Percentiles rank a stretch among this genome's conserved stretches.
These are phyloP conservation scores for Festucalex cinctus DNA, from an alignment of 2,113 vertebrate genomes.

Conservation along the genomic window DNA sequence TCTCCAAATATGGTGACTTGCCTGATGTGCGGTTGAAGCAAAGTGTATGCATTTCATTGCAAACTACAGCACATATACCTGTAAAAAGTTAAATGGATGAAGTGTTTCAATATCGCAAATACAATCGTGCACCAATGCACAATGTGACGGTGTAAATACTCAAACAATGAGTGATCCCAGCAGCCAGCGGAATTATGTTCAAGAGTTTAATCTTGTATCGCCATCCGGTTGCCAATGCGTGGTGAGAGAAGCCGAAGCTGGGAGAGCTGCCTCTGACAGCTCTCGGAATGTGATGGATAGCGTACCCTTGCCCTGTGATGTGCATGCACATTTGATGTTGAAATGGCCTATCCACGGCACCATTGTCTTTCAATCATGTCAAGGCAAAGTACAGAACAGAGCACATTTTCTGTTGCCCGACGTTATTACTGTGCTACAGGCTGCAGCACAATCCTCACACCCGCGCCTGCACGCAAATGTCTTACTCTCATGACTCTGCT, in stretches of 20 bases:
- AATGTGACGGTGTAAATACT: neutral
- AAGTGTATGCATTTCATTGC: neutral
- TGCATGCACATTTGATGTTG: conserved; percentile 75
- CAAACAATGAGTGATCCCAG: neutral
- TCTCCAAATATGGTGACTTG: neutral
- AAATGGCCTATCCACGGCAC: conserved; percentile 70
- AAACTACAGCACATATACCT: neutral
- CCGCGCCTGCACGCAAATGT: conserved; percentile 32
- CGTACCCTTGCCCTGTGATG: conserved; percentile 69
- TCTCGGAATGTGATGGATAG: conserved; percentile 73
- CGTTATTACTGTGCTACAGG: conserved; percentile 62
- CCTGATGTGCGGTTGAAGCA: neutral
- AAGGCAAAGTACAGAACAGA: conserved; percentile 70
- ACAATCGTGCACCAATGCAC: conserved; percentile 1
- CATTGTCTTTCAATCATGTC: conserved; percentile 76
- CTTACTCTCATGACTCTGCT: conserved; percentile 19
- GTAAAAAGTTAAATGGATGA: neutral
- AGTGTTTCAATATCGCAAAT: neutral
- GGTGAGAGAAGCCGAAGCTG: conserved; percentile 33
- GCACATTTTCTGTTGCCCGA: conserved; percentile 64
- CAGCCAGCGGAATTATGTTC: conserved; percentile 35
- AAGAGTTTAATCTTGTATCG: conserved; percentile 51
- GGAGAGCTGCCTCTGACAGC: conserved; percentile 63
- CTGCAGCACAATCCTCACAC: conserved; percentile 48
- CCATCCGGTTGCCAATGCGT: conserved; percentile 54